Evolutionary conservation across 1,140 invertebrate genomes (phyloP).

Genomic region (Solen grandis): DNA sequence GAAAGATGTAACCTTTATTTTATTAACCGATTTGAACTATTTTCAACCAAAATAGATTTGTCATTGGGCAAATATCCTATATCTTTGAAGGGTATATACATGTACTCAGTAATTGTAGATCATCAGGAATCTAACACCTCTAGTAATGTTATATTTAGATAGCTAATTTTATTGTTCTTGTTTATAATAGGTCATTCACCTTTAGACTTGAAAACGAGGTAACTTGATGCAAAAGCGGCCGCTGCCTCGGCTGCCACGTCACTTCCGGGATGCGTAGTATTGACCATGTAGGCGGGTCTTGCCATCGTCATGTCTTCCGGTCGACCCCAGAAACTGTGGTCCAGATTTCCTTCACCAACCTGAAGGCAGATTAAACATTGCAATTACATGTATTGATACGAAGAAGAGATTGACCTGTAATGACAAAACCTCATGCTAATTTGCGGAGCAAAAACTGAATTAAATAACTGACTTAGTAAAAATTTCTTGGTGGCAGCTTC

Average conservation of each 20-base stretch:
- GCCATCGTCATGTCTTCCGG: slow-evolving; percentile 84
- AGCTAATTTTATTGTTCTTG: background rate
- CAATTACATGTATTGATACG: background rate
- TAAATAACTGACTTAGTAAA: no score
- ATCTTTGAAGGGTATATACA: background rate
- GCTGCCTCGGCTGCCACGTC: slow-evolving; percentile 86
- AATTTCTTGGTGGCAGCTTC: no score
- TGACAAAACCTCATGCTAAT: no score
- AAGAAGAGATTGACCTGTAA: no score
- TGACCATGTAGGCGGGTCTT: slow-evolving; percentile 85
- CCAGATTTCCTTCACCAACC: slow-evolving; percentile 69
- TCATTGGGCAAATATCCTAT: no score
- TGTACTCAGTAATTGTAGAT: background rate
- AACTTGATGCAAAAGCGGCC: slow-evolving; percentile 84
- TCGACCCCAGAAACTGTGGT: slow-evolving; percentile 72
- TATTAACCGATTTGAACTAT: no score
- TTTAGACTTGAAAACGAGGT: slow-evolving; percentile 81
- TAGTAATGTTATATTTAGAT: background rate
- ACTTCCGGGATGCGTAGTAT: slow-evolving; percentile 82
- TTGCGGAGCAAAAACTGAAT: no score
- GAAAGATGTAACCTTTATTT: no score
- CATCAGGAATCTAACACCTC: background rate
- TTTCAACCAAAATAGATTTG: no score
- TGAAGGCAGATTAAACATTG: slow-evolving; percentile 63
- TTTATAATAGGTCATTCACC: no score